Percentiles rank a stretch among this genome's conserved stretches.
phyloP scores from a whole-genome alignment of 2,888 invertebrate species.

The Steinernema scapterisci region DNA sequence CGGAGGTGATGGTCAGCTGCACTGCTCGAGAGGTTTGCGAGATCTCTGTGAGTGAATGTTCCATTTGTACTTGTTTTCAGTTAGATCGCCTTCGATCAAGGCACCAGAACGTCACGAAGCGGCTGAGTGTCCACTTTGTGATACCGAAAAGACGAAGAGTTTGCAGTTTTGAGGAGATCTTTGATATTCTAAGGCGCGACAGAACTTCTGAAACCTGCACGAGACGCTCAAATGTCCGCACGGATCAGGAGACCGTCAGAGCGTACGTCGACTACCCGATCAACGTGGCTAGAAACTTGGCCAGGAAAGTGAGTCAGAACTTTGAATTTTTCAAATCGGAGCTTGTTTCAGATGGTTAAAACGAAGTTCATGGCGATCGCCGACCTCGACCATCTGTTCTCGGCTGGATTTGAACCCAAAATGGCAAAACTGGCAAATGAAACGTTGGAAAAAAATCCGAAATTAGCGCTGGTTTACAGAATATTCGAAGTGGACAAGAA shows the following conservation, averaged over 20 bases:
- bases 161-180: too few species aligned
- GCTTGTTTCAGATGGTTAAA: constrained; percentile 34
- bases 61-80: not conserved
- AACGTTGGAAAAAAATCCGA: constrained; percentile 36
- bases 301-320: constrained; percentile 36
- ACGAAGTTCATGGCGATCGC: constrained; percentile 44
- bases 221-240: not conserved
- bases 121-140: constrained; percentile 9
- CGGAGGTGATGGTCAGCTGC: not conserved
- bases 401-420: constrained; percentile 38
- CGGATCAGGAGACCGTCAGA: constrained; percentile 3
- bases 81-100: not conserved
- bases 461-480: constrained; percentile 43
- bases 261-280: constrained; percentile 38
- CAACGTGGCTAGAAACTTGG: constrained; percentile 40
- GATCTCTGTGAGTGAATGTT: too few species aligned
- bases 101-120: not conserved
- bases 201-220: not conserved
- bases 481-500: constrained; percentile 43
- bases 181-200: too few species aligned
- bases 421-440: constrained; percentile 37
- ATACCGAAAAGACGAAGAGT: not conserved
- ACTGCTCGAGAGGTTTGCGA: not conserved
- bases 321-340: not conserved
- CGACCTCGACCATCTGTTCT: constrained; percentile 47